A percentile compares a stretch with the other conserved stretches of the same genome.
Conservation (phyloP, 2,113 vertebrate species). For the Poecilia latipinna region DNA sequence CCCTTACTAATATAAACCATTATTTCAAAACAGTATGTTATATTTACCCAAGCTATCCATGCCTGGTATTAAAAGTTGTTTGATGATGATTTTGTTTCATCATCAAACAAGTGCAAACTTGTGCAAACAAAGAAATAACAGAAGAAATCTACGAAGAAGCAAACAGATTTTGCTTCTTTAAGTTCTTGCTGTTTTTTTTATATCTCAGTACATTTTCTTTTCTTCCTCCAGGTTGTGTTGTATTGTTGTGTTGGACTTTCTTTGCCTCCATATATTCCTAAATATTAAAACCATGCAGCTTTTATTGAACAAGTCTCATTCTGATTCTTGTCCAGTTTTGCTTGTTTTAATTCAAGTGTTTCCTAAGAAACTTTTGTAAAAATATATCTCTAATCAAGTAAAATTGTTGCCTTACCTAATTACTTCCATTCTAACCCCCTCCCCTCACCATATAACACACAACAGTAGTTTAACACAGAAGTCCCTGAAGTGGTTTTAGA, state of each 20-base stretch:
- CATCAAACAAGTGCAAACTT: no score
- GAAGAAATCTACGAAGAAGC: no score
- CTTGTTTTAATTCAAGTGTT: neutral
- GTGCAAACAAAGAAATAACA: no score
- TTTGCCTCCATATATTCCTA: neutral
- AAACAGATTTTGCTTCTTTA: no score
- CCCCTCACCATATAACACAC: neutral
- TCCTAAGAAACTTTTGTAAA: neutral
- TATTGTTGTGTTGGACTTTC: neutral
- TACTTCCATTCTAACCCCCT: neutral
- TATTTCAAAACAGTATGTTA: no score
- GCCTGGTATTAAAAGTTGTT: no score
- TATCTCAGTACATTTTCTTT: neutral
- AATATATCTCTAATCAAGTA: neutral
- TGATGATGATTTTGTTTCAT: no score
- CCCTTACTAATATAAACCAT: no score
- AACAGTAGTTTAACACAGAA: neutral
- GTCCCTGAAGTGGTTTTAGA: slow-evolving; percentile 7
- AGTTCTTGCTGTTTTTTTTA: no score
- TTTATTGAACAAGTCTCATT: slow-evolving; percentile 9
- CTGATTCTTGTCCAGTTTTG: neutral
- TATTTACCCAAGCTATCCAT: no score
- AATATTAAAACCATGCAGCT: neutral
- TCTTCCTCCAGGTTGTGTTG: neutral
- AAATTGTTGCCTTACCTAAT: neutral